A percentile compares a stretch with the other conserved stretches of the same genome.
phyloP scores from a whole-genome alignment of 2,888 invertebrate genomes.

The Machimus atricapillus region DNA sequence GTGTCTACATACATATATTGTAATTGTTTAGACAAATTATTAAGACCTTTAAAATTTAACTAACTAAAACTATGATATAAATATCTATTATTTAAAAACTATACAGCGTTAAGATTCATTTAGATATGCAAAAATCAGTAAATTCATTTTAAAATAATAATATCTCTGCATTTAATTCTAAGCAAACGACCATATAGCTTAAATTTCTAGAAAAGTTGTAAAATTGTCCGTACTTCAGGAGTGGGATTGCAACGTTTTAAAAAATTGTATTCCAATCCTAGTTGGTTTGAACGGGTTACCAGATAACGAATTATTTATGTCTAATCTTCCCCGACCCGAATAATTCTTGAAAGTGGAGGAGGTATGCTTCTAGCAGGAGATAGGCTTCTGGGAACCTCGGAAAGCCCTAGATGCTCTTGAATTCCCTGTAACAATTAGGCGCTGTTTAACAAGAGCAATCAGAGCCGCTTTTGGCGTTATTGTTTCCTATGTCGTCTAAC shows the following conservation, averaged over 20 bases:
- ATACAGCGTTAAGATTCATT: no score
- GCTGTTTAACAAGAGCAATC: conserved; percentile 35
- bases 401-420: background rate
- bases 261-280: background rate
- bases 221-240: background rate
- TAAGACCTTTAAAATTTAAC: no score
- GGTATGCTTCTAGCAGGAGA: background rate
- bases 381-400: background rate
- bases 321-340: background rate
- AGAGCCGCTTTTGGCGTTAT: conserved; percentile 2
- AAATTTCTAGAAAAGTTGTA: no score
- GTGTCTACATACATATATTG: no score
- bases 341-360: background rate
- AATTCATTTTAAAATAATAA: no score
- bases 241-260: background rate
- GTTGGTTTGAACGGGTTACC: background rate
- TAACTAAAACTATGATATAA: no score
- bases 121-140: no score
- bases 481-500: conserved; percentile 37
- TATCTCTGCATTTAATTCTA: no score
- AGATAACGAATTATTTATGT: background rate
- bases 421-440: conserved; percentile 28
- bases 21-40: no score
- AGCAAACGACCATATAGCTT: no score
- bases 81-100: no score